A percentile compares a stretch with the other conserved stretches of the same genome.
Conservation (phyloP, 2,113 vertebrate species). For the Patagioenas fasciata region DNA sequence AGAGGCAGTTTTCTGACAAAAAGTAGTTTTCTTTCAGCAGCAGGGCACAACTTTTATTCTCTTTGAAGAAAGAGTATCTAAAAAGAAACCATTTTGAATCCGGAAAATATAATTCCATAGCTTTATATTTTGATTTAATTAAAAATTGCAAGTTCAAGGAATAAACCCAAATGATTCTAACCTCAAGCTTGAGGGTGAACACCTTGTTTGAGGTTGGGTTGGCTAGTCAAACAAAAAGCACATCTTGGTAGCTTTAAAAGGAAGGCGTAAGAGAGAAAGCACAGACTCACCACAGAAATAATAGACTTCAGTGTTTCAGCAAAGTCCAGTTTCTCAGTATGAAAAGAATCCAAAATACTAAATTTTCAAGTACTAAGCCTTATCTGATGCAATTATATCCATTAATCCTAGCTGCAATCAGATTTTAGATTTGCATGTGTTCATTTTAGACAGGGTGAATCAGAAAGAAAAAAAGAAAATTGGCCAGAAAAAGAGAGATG, state of each 20-base stretch:
- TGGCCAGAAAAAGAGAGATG: not conserved
- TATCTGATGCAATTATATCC: not conserved
- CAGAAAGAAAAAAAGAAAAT: not conserved
- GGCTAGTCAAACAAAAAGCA: not conserved
- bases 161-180: not conserved
- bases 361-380: not conserved
- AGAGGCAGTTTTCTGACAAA: not conserved
- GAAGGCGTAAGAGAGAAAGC: not conserved
- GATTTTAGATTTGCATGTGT: not conserved
- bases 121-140: not conserved
- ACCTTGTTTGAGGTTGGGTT: not conserved
- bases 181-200: not conserved
- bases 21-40: not conserved
- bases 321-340: not conserved
- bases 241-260: not conserved
- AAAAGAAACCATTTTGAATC: not conserved
- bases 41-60: not conserved
- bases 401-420: not conserved
- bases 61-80: not conserved
- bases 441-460: not conserved
- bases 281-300: not conserved
- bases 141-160: not conserved
- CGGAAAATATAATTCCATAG: not conserved
- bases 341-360: not conserved
- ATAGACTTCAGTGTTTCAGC: not conserved